Percentiles rank a stretch among this genome's conserved stretches.
phyloP scores from a whole-genome alignment of 2,797 vertebrate species.

The Malacoraja senta region DNA sequence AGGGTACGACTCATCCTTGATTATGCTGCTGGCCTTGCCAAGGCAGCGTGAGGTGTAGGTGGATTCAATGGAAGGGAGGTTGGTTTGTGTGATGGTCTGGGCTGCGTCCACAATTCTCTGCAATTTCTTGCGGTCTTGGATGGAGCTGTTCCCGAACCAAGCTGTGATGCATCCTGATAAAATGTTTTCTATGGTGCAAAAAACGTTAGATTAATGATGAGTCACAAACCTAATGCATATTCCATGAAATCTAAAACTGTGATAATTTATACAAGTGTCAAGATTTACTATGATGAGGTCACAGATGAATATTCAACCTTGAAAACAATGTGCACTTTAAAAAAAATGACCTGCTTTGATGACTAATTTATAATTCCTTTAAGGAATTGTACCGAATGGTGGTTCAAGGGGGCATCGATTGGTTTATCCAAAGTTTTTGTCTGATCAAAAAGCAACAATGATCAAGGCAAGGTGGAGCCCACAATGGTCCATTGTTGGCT shows the following conservation, averaged over 20 bases:
- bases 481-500: no score
- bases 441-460: no score
- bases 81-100: no score
- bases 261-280: constrained; percentile 7
- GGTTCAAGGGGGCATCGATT: not conserved
- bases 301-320: constrained; percentile 26
- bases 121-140: no score
- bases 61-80: no score
- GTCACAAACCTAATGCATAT: constrained; percentile 24
- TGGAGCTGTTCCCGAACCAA: no score
- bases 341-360: not conserved
- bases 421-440: not conserved
- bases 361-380: not conserved
- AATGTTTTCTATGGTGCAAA: not conserved
- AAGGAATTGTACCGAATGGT: not conserved
- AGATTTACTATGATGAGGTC: not conserved
- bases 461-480: no score
- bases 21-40: no score
- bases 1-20: no score
- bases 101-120: no score
- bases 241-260: constrained; percentile 2
- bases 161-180: no score
- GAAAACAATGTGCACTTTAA: not conserved
- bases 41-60: no score
- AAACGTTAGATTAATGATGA: constrained; percentile 16